phyloP scores from a whole-genome alignment of 92 coral and sea anemone species.

The Heliopora coerulea region DNA sequence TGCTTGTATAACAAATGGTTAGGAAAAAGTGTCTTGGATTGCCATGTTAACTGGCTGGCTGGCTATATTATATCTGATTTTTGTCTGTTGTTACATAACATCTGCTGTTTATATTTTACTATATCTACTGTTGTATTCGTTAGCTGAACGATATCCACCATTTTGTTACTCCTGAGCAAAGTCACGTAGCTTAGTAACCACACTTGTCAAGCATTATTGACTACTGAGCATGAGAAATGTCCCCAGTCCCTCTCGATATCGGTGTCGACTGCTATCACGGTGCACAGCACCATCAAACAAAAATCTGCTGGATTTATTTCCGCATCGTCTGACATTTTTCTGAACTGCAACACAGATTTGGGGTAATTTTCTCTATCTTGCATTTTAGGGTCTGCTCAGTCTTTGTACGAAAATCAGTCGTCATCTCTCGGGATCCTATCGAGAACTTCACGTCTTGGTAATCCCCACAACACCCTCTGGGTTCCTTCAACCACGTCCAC shows the following conservation, averaged over 20 bases:
- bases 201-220: not conserved
- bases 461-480: conserved; percentile 33
- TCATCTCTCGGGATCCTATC: conserved; percentile 24
- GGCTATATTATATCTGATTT: not conserved
- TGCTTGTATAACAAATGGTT: no score
- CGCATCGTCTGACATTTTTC: not conserved
- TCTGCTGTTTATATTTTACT: no score
- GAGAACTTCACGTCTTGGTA: conserved; percentile 6
- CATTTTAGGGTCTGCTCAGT: conserved; percentile 33
- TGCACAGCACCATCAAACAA: no score
- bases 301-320: no score
- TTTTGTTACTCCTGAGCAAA: no score
- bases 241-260: not conserved
- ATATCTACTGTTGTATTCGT: no score
- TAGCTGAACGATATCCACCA: no score
- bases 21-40: not conserved
- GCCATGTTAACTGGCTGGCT: not conserved
- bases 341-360: not conserved
- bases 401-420: conserved; percentile 18
- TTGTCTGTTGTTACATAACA: no score
- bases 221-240: not conserved
- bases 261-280: no score
- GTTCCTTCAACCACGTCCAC: conserved; percentile 28
- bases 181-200: not conserved
- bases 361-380: not conserved